These are phyloP conservation scores for Anoplius nigerrimus DNA, from an alignment of 2,888 invertebrate genomes.

Conservation along the genomic window DNA sequence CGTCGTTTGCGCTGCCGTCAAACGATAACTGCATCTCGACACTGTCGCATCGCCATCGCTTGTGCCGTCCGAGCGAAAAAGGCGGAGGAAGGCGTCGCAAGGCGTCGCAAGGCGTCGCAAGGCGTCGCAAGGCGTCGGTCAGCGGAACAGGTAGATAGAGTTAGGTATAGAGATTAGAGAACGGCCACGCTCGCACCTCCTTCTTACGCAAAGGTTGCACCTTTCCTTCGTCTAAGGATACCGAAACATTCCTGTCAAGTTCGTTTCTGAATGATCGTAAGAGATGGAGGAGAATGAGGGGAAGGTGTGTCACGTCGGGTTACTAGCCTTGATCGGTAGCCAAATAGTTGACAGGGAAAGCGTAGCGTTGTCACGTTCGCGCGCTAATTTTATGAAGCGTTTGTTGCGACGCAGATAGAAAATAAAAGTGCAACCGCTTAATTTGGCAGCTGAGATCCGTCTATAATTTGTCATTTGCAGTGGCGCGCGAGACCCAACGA, in stretches of 20 bases:
- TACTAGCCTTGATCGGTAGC: slow-evolving; percentile 71
- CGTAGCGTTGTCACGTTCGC: slow-evolving; percentile 60
- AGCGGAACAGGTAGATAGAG: no score
- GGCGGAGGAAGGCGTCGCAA: no score
- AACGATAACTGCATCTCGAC: slow-evolving; percentile 8
- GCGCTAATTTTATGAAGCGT: slow-evolving; percentile 61
- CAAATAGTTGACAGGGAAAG: slow-evolving; percentile 71
- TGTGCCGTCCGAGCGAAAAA: not conserved
- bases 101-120: no score
- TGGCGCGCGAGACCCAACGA: slow-evolving; percentile 42
- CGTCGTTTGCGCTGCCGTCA: not conserved
- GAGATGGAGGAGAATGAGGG: slow-evolving; percentile 25
- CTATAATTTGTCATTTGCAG: not conserved
- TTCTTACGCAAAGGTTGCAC: not conserved
- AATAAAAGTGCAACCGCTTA: not conserved
- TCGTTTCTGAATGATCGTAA: slow-evolving; percentile 45
- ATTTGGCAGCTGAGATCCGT: slow-evolving; percentile 1
- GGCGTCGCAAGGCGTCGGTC: no score
- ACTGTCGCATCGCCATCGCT: not conserved
- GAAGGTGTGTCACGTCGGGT: slow-evolving; percentile 62
- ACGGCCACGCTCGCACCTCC: no score
- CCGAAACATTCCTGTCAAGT: not conserved
- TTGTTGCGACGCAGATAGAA: slow-evolving; percentile 48
- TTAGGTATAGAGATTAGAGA: no score
- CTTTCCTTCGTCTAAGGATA: not conserved